Conservation (phyloP, 2,797 vertebrate species). For the Gambelia wislizenii region DNA sequence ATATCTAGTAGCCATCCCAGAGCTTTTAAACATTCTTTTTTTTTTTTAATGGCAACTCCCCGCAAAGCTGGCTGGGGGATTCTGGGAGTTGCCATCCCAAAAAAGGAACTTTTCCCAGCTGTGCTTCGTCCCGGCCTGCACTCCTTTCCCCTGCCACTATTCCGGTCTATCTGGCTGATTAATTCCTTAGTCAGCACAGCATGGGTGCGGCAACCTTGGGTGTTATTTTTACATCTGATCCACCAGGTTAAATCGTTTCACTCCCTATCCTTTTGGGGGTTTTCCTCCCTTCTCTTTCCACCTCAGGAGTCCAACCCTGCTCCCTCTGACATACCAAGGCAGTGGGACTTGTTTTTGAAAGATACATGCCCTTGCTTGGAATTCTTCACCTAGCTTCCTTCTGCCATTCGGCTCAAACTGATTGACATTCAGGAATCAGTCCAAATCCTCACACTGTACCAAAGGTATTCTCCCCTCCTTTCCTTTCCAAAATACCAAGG, state of each 20-base stretch:
- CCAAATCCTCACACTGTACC: not conserved
- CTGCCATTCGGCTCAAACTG: not conserved
- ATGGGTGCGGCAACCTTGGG: slow-evolving; percentile 16
- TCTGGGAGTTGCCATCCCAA: no score
- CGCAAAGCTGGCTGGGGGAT: no score
- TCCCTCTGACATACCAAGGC: rapidly evolving
- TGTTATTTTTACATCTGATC: not conserved
- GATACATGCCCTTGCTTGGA: not conserved
- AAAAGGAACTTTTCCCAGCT: no score
- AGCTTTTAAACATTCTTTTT: no score
- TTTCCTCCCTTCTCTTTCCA: not conserved
- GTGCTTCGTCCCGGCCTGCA: no score
- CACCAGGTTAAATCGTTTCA: not conserved
- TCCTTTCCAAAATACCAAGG: not conserved
- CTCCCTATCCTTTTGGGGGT: not conserved
- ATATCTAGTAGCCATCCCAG: not conserved
- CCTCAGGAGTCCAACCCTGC: not conserved
- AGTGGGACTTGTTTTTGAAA: not conserved
- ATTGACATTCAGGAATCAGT: not conserved
- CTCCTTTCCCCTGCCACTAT: not conserved
- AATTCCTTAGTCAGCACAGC: not conserved
- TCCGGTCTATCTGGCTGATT: slow-evolving; percentile 5
- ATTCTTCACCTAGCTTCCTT: not conserved
- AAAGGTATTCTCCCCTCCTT: not conserved
- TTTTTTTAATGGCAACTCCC: no score